These are phyloP conservation scores for Phalera bucephala DNA, from an alignment of 2,888 invertebrate genomes.

Conservation along the genomic window DNA sequence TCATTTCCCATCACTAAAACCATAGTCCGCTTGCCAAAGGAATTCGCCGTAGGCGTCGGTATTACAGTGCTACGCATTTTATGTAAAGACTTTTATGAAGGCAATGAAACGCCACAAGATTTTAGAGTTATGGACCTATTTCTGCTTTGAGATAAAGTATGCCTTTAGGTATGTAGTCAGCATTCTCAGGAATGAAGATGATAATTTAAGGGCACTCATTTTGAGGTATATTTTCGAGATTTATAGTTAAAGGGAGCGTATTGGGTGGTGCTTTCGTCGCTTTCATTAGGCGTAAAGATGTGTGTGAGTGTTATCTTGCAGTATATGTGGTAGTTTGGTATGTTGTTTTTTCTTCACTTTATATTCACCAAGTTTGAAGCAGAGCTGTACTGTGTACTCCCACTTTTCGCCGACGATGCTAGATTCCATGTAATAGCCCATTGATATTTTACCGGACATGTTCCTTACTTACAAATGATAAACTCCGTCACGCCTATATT, in stretches of 20 bases:
- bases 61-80: slow-evolving; percentile 35
- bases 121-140: slow-evolving; percentile 46
- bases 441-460: too few species aligned
- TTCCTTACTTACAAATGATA: too few species aligned
- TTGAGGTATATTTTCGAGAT: slow-evolving; percentile 12
- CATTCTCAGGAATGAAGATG: slow-evolving; percentile 28
- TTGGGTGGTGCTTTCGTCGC: not conserved
- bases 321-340: too few species aligned
- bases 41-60: slow-evolving; percentile 23
- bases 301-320: too few species aligned
- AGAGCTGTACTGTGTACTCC: too few species aligned
- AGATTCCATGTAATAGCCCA: too few species aligned
- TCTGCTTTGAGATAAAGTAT: slow-evolving; percentile 29
- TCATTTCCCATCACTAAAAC: slow-evolving; percentile 16
- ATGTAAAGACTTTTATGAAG: slow-evolving; percentile 46
- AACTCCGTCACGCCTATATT: too few species aligned
- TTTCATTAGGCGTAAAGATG: not conserved
- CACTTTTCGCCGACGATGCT: too few species aligned
- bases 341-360: too few species aligned
- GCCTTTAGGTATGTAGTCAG: slow-evolving; percentile 23
- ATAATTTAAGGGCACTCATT: slow-evolving; percentile 31
- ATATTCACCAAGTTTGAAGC: too few species aligned
- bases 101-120: slow-evolving; percentile 55
- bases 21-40: slow-evolving; percentile 9
- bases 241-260: slow-evolving; percentile 4